phyloP scores from a whole-genome alignment of 2,888 invertebrate species.

The Eupithecia abbreviata region DNA sequence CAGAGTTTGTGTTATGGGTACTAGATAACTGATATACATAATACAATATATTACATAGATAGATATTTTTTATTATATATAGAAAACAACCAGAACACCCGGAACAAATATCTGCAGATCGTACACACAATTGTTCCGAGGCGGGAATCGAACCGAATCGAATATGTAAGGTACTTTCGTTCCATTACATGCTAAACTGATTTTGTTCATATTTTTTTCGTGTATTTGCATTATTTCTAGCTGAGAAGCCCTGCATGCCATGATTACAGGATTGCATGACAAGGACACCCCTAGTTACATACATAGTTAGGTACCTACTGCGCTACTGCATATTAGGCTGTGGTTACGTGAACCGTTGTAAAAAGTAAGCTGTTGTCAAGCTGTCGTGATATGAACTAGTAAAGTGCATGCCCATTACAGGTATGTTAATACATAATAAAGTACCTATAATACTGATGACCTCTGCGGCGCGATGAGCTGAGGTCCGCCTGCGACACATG shows the following conservation, averaged over 20 bases:
- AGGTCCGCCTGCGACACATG: too few species aligned
- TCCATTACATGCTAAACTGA: too few species aligned
- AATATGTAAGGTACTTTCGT: too few species aligned
- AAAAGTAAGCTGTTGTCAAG: neutral
- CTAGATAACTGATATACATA: too few species aligned
- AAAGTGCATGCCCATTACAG: neutral
- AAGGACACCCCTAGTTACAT: conserved; percentile 50
- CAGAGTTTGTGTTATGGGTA: too few species aligned
- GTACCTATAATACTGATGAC: neutral
- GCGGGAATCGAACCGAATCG: too few species aligned
- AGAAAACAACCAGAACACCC: too few species aligned
- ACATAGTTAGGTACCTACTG: conserved; percentile 33
- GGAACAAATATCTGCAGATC: too few species aligned
- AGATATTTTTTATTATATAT: too few species aligned
- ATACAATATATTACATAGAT: too few species aligned
- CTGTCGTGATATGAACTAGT: neutral
- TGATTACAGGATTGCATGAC: conserved; percentile 75
- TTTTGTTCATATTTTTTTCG: neutral
- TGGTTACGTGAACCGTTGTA: conserved; percentile 12
- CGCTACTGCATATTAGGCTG: neutral
- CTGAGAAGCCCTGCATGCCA: conserved; percentile 57
- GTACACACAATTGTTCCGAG: too few species aligned
- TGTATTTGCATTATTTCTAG: conserved; percentile 38
- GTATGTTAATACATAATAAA: neutral
- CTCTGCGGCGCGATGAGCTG: too few species aligned